Conservation (phyloP, 2,888 invertebrate genomes). For the Linnaemya vulpina region DNA sequence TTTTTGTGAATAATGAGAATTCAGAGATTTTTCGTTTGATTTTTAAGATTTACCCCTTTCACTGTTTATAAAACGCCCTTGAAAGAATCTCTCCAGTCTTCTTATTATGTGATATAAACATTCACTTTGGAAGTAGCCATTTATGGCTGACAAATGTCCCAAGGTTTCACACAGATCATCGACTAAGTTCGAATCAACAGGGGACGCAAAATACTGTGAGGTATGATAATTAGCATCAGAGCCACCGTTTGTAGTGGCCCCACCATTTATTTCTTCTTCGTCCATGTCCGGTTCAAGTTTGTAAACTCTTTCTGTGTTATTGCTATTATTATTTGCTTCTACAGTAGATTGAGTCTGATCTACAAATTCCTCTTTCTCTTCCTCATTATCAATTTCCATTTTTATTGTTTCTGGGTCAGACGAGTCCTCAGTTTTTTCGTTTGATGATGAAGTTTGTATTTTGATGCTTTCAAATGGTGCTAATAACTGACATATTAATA, state of each 20-base stretch:
- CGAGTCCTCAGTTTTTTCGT: slow-evolving; percentile 33
- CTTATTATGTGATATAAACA: slow-evolving; percentile 79
- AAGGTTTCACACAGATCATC: slow-evolving; percentile 80
- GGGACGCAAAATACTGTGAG: slow-evolving; percentile 79
- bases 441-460: slow-evolving; percentile 58
- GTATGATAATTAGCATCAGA: slow-evolving; percentile 40
- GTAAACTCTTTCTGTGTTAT: slow-evolving; percentile 76
- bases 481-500: slow-evolving; percentile 80
- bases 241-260: neutral
- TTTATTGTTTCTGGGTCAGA: slow-evolving; percentile 65
- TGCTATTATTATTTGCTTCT: slow-evolving; percentile 6
- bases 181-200: slow-evolving; percentile 76
- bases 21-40: neutral
- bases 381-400: slow-evolving; percentile 74
- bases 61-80: slow-evolving; percentile 75
- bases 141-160: slow-evolving; percentile 78
- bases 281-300: slow-evolving; percentile 77
- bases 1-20: neutral
- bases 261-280: slow-evolving; percentile 74
- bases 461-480: slow-evolving; percentile 81
- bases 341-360: slow-evolving; percentile 44
- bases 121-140: slow-evolving; percentile 81
- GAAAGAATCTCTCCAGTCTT: slow-evolving; percentile 79
- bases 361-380: slow-evolving; percentile 26
- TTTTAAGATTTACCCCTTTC: slow-evolving; percentile 75